Percentiles rank a stretch among this genome's conserved stretches.
Conservation (phyloP, 2,113 vertebrate genomes). For the Xiphophorus maculatus region DNA sequence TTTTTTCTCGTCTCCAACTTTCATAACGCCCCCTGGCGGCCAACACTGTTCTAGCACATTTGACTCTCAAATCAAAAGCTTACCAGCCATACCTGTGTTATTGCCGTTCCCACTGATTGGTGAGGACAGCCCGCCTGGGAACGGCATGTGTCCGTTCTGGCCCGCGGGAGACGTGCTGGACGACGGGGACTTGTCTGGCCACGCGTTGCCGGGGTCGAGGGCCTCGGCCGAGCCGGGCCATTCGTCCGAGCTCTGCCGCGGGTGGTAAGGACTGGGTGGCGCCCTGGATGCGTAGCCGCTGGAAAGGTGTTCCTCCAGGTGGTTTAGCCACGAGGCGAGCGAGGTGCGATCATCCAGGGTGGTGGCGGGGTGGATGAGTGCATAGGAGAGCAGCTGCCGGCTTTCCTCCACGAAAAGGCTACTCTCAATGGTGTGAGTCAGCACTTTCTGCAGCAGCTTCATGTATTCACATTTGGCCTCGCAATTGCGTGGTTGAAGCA, state of each 20-base stretch:
- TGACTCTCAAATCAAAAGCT: neutral
- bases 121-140: constrained; percentile 85
- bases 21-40: too few relatives aligned
- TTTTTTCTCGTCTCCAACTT: too few relatives aligned
- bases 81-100: constrained; percentile 80
- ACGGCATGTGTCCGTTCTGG: constrained; percentile 90
- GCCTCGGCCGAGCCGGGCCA: constrained; percentile 85
- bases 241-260: constrained; percentile 89
- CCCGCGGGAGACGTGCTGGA: constrained; percentile 80
- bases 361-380: constrained; percentile 95
- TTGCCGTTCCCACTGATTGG: constrained; percentile 88
- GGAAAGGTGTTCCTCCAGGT: constrained; percentile 91
- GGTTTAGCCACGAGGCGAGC: constrained; percentile 92
- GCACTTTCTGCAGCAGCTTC: constrained; percentile 93
- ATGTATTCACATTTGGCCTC: constrained; percentile 97
- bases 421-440: constrained; percentile 95
- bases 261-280: constrained; percentile 82
- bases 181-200: constrained; percentile 87
- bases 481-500: constrained; percentile 91
- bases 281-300: constrained; percentile 79
- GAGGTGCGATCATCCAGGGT: constrained; percentile 93
- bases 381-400: constrained; percentile 93
- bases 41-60: too few relatives aligned
- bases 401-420: constrained; percentile 94
- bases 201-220: constrained; percentile 82